These are phyloP conservation scores for Strongylocentrotus purpuratus DNA, from an alignment of 35 echinoderm and acorn worm species.

Conservation along the genomic window DNA sequence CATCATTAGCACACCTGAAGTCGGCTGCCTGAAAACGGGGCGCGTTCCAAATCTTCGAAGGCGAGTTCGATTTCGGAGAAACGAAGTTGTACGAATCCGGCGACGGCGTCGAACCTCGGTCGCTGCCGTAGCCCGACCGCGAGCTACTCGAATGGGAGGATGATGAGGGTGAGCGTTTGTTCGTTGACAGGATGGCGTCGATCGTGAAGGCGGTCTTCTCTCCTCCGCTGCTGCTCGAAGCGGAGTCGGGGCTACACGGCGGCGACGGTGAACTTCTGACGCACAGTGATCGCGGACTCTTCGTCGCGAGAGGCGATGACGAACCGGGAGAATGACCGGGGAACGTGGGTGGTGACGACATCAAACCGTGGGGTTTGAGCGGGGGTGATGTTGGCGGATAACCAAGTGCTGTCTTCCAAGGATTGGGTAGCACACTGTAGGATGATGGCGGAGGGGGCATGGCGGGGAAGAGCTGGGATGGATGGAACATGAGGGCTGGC, in stretches of 20 bases:
- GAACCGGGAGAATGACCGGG: no score
- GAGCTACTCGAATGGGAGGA: not conserved
- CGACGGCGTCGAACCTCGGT: conserved; percentile 22
- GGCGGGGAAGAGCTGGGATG: conserved; percentile 21
- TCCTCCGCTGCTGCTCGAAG: not conserved
- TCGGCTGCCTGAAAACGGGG: not conserved
- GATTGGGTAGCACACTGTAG: not conserved
- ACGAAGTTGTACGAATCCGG: conserved; percentile 26
- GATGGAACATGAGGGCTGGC: conserved; percentile 16
- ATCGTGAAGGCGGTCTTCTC: conserved; percentile 39
- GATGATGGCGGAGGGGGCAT: not conserved
- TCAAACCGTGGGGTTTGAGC: not conserved
- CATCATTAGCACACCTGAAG: not conserved
- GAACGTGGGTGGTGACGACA: not conserved
- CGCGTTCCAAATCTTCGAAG: not conserved
- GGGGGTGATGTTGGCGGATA: not conserved
- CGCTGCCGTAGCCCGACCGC: not conserved
- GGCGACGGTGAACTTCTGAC: not conserved
- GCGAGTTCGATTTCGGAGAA: not conserved
- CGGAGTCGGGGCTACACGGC: conserved; percentile 32
- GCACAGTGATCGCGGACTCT: not conserved
- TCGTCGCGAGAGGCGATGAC: not conserved
- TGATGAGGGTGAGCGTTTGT: conserved; percentile 10
- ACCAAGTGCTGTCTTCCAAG: not conserved
- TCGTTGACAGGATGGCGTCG: conserved; percentile 36